Percentiles rank a stretch among this genome's conserved stretches.
These are phyloP conservation scores for Orthonyx spaldingii DNA, from an alignment of 2,113 vertebrate species.

Conservation along the genomic window DNA sequence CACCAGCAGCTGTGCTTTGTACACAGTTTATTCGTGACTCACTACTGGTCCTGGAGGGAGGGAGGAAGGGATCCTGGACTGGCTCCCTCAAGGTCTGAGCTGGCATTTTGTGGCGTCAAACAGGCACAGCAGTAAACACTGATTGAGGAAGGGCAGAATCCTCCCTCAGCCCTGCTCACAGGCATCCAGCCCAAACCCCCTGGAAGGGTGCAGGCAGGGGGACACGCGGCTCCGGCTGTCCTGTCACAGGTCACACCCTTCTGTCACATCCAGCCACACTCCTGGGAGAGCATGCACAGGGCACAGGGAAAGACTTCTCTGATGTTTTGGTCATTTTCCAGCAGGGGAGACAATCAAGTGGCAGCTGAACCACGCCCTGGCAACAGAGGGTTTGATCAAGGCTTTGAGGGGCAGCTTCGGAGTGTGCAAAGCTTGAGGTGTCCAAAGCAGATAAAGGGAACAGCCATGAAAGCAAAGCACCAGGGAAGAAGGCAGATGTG, in stretches of 20 bases:
- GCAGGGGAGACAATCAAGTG: not conserved
- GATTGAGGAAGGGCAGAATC: not conserved
- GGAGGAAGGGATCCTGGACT: not conserved
- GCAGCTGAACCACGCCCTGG: not conserved
- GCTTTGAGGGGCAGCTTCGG: not conserved
- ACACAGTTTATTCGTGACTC: not conserved
- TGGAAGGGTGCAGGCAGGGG: not conserved
- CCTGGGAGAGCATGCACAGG: not conserved
- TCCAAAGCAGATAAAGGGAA: not conserved
- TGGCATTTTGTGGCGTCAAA: not conserved
- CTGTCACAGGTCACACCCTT: not conserved
- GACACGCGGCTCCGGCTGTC: accelerated
- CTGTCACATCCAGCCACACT: not conserved
- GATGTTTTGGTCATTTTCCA: not conserved
- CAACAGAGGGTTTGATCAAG: not conserved
- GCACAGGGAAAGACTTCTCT: not conserved
- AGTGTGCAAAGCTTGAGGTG: not conserved
- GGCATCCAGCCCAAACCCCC: not conserved
- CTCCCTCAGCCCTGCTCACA: not conserved
- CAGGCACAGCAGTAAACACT: not conserved
- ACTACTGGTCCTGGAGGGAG: not conserved
- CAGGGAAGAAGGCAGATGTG: not conserved
- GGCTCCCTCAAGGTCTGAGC: not conserved
- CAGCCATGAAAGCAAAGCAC: not conserved
- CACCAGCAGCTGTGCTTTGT: not conserved